A percentile compares a stretch with the other conserved stretches of the same genome.
Evolutionary conservation across 1,140 invertebrate genomes (phyloP).

Genomic region (Drosophila ogumai): DNA sequence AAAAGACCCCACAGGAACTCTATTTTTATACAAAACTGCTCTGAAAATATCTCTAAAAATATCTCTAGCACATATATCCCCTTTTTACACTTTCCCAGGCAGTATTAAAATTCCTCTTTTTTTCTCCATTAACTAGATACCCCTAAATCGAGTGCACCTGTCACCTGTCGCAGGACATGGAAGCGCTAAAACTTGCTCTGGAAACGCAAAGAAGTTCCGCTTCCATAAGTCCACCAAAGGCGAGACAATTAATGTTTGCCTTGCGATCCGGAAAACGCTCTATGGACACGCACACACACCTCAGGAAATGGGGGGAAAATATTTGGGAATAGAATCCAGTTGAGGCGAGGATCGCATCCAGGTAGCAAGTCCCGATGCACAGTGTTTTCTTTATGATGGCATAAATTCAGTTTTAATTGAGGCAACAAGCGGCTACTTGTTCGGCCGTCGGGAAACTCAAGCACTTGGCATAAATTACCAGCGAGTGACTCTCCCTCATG

Average conservation of each 20-base stretch:
- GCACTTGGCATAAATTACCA: constrained; percentile 65
- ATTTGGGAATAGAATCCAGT: neutral
- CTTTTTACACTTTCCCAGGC: neutral
- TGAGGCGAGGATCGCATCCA: constrained; percentile 17
- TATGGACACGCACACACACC: constrained; percentile 69
- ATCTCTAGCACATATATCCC: neutral
- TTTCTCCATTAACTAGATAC: neutral
- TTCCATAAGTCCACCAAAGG: constrained; percentile 45
- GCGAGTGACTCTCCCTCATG: constrained; percentile 13
- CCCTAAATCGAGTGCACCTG: constrained; percentile 23
- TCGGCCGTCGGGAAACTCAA: constrained; percentile 42
- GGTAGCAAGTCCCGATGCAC: constrained; percentile 24
- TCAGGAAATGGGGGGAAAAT: neutral
- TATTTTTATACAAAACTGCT: neutral
- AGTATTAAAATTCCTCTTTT: neutral
- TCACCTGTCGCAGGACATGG: constrained; percentile 33
- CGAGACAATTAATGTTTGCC: constrained; percentile 66
- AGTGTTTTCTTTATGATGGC: constrained; percentile 51
- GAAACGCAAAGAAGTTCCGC: constrained; percentile 46
- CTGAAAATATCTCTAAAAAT: neutral
- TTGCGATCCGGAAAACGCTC: constrained; percentile 42
- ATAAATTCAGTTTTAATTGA: constrained; percentile 62
- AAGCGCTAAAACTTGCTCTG: neutral
- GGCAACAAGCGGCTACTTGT: constrained; percentile 53
- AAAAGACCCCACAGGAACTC: neutral